These are phyloP conservation scores for Gymnocypris eckloni DNA, from an alignment of 2,797 vertebrate species.

Conservation along the genomic window DNA sequence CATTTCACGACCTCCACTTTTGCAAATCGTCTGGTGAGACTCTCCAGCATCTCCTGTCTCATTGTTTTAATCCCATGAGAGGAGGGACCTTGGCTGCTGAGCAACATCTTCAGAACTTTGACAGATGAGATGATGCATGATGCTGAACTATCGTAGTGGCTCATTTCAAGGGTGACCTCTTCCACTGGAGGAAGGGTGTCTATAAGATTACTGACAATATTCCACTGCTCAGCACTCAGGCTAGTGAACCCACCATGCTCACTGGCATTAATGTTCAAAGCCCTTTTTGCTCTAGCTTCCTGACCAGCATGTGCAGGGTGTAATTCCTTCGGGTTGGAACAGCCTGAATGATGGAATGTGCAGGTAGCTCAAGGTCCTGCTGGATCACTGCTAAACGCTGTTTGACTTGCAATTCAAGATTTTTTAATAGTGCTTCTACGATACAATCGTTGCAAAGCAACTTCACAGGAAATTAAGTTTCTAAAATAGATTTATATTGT, in stretches of 20 bases:
- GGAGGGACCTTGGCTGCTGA: not conserved
- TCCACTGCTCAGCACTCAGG: not conserved
- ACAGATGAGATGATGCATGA: not conserved
- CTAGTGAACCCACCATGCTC: not conserved
- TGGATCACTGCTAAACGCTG: conserved; percentile 1
- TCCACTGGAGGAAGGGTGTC: not conserved
- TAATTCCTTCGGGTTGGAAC: not conserved
- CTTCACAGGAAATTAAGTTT: too few relatives aligned
- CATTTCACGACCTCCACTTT: conserved; percentile 22
- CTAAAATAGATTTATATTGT: too few relatives aligned
- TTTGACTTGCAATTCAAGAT: too few relatives aligned
- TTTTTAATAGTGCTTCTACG: too few relatives aligned
- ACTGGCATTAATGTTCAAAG: not conserved
- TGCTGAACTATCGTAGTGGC: not conserved
- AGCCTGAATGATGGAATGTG: not conserved
- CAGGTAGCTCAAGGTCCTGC: conserved; percentile 14
- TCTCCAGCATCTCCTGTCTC: not conserved
- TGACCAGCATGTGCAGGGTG: not conserved
- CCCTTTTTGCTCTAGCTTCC: conserved; percentile 6
- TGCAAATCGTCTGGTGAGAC: not conserved
- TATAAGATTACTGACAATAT: not conserved
- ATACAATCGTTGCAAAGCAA: too few relatives aligned
- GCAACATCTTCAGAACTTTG: not conserved
- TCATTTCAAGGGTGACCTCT: not conserved
- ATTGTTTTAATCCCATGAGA: conserved; percentile 28